Base-by-base conservation (phyloP, 2,888 invertebrate genomes). In the Chironomus tentans region DNA sequence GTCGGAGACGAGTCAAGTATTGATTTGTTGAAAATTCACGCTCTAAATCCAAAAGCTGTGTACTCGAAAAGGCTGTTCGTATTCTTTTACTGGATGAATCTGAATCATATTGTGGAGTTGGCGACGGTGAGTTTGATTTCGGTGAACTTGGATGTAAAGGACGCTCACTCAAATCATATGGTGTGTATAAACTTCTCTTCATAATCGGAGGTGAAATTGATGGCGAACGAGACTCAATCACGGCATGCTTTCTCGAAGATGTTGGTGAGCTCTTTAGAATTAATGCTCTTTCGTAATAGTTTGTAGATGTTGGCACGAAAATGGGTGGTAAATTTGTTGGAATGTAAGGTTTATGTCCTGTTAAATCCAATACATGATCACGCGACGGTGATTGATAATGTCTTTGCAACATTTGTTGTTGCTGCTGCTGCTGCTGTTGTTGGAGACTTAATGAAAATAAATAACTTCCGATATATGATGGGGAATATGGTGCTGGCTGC, bases 61-160 rank as follows among this genome's bases (percentile, higher is more conserved):
- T 93, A 79, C 95, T 95, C 3, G 95, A 96, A 82, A 97, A 97
- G 0, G 97, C 97, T 0, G 97, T 97, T 62, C 97, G 87, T 78
- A 97, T 95, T 77, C 97, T 87, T 82, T 95, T 95, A 80, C 92
- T 93, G 0, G 92, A 92, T 78, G 83, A 86, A 77, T 85, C 86
- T 5, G 76, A 81, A 77, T 24, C 79, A 76, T 73, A 78, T 50
- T 77, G 28, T 50, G 77, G 75, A 7, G 77, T 56, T 15, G 77
- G 75, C 22, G 75, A 77, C 13, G 70, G 71, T 28, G 75, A 68
- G 24, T 56, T 70, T 65, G 77, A 74, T 74, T 74, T 74, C 15
- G 74, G 74, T 28, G 74, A 74, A 12, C 48, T 47, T 21, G 74
- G 48, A 68, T 65, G 68, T 48, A 68, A n/a, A 3, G 68, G 74